These are phyloP conservation scores for Lamproptera curius DNA, from an alignment of 2,888 invertebrate genomes.

Conservation along the genomic window DNA sequence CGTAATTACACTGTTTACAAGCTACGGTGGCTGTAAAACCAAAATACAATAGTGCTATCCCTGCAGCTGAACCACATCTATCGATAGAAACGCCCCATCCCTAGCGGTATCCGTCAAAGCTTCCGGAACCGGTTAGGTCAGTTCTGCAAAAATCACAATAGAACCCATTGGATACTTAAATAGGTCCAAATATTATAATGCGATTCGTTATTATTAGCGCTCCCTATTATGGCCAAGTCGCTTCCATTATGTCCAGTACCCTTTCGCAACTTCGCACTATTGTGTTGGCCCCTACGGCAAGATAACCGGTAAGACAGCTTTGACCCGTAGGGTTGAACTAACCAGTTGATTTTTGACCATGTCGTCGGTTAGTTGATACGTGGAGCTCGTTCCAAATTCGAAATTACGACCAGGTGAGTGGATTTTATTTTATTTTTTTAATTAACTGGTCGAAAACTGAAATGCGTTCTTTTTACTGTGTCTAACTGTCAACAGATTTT, in stretches of 20 bases:
- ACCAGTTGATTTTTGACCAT: slow-evolving; percentile 62
- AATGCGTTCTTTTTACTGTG: too few relatives aligned
- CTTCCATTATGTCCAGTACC: slow-evolving; percentile 73
- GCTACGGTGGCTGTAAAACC: too few relatives aligned
- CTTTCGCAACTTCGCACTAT: slow-evolving; percentile 56
- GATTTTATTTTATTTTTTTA: too few relatives aligned
- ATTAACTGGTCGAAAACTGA: slow-evolving; percentile 6
- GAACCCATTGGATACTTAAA: slow-evolving; percentile 74
- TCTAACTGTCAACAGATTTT: too few relatives aligned
- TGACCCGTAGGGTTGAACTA: slow-evolving; percentile 66
- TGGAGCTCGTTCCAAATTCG: slow-evolving; percentile 19
- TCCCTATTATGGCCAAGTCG: slow-evolving; percentile 36
- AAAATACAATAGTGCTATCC: too few relatives aligned
- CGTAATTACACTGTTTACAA: too few relatives aligned
- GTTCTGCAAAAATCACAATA: slow-evolving; percentile 68
- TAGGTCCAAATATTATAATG: slow-evolving; percentile 77
- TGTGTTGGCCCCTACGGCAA: slow-evolving; percentile 51
- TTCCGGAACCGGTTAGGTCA: slow-evolving; percentile 74
- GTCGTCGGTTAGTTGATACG: slow-evolving; percentile 33
- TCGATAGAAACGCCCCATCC: slow-evolving; percentile 19
- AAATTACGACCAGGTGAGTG: slow-evolving; percentile 9
- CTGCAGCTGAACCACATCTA: too few relatives aligned
- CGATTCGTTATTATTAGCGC: slow-evolving; percentile 56
- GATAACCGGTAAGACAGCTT: slow-evolving; percentile 77
- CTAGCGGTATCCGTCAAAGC: slow-evolving; percentile 39